Conservation (phyloP, 2,888 invertebrate species). For the Phrixothrix hirtus region DNA sequence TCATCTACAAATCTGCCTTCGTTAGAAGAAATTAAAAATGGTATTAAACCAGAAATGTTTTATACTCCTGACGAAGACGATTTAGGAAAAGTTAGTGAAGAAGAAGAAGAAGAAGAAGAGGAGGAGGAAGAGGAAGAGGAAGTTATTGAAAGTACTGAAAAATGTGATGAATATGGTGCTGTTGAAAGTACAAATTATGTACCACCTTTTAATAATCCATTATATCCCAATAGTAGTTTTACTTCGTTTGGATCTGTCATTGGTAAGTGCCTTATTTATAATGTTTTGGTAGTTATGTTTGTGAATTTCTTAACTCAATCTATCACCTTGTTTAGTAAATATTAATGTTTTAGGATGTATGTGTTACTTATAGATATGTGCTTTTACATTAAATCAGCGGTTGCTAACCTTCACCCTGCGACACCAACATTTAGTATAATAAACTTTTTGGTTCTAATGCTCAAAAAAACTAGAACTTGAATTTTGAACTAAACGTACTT, state of each 20-base stretch:
- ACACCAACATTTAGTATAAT: too few species aligned
- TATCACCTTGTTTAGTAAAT: too few species aligned
- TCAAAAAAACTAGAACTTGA: too few species aligned
- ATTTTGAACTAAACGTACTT: too few species aligned
- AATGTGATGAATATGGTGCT: conserved; percentile 34
- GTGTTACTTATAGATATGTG: too few species aligned
- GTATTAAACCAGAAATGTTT: conserved; percentile 44
- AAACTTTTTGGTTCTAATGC: too few species aligned
- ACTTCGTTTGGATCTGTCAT: conserved; percentile 51
- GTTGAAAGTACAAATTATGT: conserved; percentile 49
- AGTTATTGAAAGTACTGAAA: conserved; percentile 21
- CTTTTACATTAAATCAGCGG: too few species aligned
- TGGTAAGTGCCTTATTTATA: conserved; percentile 37
- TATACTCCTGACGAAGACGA: conserved; percentile 54
- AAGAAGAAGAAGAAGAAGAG: conserved; percentile 25
- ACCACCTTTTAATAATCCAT: conserved; percentile 56
- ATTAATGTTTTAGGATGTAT: too few species aligned
- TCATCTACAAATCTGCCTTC: neutral
- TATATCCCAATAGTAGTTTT: conserved; percentile 54
- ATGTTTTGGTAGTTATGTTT: neutral
- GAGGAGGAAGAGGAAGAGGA: conserved; percentile 21
- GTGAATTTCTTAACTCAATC: too few species aligned
- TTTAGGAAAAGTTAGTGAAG: conserved; percentile 21
- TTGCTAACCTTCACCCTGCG: too few species aligned
- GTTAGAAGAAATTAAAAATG: neutral